These are phyloP conservation scores for Lasius platythorax DNA, from an alignment of 2,888 invertebrate species.

Conservation along the genomic window DNA sequence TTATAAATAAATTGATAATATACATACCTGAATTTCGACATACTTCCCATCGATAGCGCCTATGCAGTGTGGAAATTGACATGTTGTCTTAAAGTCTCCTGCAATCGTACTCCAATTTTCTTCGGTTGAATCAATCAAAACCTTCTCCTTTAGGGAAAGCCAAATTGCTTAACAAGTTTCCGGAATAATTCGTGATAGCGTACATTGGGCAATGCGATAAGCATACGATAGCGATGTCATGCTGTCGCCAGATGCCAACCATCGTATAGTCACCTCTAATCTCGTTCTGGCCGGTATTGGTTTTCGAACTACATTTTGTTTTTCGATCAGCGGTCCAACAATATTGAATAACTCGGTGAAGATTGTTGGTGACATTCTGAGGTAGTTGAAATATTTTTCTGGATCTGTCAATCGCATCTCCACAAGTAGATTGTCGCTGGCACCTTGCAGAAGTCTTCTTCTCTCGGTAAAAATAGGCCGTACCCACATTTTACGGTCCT, in stretches of 20 bases:
- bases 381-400: conserved; percentile 8
- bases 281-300: neutral
- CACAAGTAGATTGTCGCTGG: conserved; percentile 21
- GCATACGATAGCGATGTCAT: conserved; percentile 19
- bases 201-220: conserved; percentile 21
- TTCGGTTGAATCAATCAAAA: neutral
- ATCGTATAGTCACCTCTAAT: neutral
- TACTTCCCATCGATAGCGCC: conserved; percentile 14
- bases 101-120: neutral
- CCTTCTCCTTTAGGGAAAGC: neutral
- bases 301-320: conserved; percentile 1
- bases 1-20: neutral
- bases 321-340: conserved; percentile 9
- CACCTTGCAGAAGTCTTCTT: conserved; percentile 26
- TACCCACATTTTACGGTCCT: neutral
- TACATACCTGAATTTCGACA: neutral
- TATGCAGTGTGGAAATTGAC: conserved; percentile 1
- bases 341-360: neutral
- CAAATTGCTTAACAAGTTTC: conserved; percentile 9
- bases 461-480: neutral
- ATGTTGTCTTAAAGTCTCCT: neutral
- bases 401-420: conserved; percentile 14
- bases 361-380: neutral
- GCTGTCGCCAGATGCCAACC: neutral
- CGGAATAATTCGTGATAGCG: neutral